phyloP scores from a whole-genome alignment of 1,140 invertebrate species.

The Drosophila kanapiae region DNA sequence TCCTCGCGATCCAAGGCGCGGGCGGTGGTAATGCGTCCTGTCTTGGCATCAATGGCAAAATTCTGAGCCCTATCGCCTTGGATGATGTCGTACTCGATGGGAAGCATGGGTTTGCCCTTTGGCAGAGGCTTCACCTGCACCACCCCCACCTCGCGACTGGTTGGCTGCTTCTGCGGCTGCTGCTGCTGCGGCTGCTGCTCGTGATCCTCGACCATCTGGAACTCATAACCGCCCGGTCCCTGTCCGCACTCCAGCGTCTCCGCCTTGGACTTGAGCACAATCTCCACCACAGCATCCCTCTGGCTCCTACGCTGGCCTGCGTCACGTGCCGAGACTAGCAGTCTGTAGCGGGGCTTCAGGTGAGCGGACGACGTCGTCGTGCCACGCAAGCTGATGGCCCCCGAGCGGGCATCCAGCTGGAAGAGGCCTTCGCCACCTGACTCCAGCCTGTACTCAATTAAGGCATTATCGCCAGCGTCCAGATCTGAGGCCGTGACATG shows the following conservation, averaged over 20 bases:
- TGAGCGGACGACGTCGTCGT: constrained; percentile 71
- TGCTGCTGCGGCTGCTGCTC: constrained; percentile 85
- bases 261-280: constrained; percentile 90
- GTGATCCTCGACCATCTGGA: constrained; percentile 92
- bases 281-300: constrained; percentile 93
- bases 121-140: constrained; percentile 88
- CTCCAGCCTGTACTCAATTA: constrained; percentile 91
- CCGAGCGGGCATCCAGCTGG: constrained; percentile 91
- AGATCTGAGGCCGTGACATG: constrained; percentile 92
- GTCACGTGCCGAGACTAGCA: constrained; percentile 92
- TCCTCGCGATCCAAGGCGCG: constrained; percentile 94
- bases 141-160: constrained; percentile 90
- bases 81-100: constrained; percentile 90
- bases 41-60: constrained; percentile 92
- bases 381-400: constrained; percentile 89
- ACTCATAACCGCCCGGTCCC: constrained; percentile 91
- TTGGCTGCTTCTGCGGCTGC: constrained; percentile 53
- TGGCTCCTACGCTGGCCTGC: constrained; percentile 89
- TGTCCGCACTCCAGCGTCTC: constrained; percentile 90
- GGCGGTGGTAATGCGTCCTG: constrained; percentile 92
- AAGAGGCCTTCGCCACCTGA: constrained; percentile 92
- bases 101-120: constrained; percentile 9
- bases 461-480: constrained; percentile 93
- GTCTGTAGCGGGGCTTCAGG: constrained; percentile 89
- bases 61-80: constrained; percentile 92